A percentile compares a stretch with the other conserved stretches of the same genome.
Evolutionary conservation across 2,113 vertebrate species (phyloP).

Genomic region (Lycaon pictus): DNA sequence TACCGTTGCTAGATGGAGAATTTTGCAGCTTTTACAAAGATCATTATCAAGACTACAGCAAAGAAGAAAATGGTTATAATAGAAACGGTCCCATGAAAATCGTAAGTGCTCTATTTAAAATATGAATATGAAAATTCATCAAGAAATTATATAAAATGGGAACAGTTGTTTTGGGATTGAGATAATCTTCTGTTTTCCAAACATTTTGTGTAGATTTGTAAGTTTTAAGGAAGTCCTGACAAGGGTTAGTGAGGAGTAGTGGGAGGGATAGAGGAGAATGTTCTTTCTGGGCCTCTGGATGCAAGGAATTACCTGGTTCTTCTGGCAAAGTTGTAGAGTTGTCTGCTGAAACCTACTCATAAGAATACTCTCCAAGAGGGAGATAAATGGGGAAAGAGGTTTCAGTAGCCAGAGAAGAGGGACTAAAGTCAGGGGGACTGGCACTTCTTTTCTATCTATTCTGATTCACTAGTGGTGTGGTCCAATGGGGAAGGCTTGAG

Average conservation of each 20-base stretch:
- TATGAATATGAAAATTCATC: neutral
- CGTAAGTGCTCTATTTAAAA: neutral
- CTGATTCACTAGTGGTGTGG: neutral
- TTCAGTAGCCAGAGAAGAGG: neutral
- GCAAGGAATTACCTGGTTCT: neutral
- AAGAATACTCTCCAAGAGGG: neutral
- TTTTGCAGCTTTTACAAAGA: conserved; percentile 35
- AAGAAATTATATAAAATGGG: neutral
- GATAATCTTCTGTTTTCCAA: neutral
- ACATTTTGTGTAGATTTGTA: neutral
- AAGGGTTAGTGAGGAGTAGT: neutral
- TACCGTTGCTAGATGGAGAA: neutral
- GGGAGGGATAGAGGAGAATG: neutral
- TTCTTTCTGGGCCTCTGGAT: neutral
- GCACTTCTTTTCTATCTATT: neutral
- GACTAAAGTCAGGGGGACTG: neutral
- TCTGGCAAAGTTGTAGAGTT: neutral
- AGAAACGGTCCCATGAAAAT: conserved; percentile 1
- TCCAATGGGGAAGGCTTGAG: neutral
- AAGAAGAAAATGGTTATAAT: neutral
- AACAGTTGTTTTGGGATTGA: neutral
- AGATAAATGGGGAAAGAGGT: neutral
- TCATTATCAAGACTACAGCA: neutral
- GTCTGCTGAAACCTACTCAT: neutral
- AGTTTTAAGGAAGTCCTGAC: conserved; percentile 4